phyloP scores from a whole-genome alignment of 2,888 invertebrate genomes.

The Serripes groenlandicus region DNA sequence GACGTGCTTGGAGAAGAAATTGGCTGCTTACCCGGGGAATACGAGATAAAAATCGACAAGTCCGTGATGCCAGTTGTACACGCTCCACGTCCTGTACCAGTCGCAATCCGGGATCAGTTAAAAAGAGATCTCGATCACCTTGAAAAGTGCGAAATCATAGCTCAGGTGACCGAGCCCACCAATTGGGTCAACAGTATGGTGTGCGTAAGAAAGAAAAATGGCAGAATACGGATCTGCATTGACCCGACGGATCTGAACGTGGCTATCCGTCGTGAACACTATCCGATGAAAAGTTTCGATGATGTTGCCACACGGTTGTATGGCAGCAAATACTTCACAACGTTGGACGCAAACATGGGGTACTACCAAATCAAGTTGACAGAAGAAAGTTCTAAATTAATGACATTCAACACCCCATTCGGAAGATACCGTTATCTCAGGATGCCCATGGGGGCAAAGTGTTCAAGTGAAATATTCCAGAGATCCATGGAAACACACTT shows the following conservation, averaged over 20 bases:
- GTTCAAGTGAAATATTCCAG: conserved; percentile 49
- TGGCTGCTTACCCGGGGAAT: conserved; percentile 42
- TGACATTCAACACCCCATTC: conserved; percentile 62
- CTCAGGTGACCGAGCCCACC: conserved; percentile 17
- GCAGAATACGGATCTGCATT: conserved; percentile 26
- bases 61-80: conserved; percentile 11
- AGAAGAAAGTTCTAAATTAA: conserved; percentile 47
- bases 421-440: conserved; percentile 55
- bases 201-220: conserved; percentile 24
- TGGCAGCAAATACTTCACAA: conserved; percentile 54
- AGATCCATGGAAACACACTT: conserved; percentile 17
- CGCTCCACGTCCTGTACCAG: conserved; percentile 29
- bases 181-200: conserved; percentile 54
- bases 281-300: conserved; percentile 30
- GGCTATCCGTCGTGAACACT: conserved; percentile 19
- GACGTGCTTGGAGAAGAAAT: conserved; percentile 21
- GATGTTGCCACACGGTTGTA: conserved; percentile 25
- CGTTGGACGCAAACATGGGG: conserved; percentile 60
- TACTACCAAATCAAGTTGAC: conserved; percentile 67
- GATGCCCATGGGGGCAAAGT: conserved; percentile 58
- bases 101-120: conserved; percentile 37
- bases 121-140: conserved; percentile 35
- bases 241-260: conserved; percentile 25
- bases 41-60: conserved; percentile 34
- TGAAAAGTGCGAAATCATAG: conserved; percentile 18